Evolutionary conservation across 1,140 invertebrate species (phyloP).

Genomic region (Bombus turneri): DNA sequence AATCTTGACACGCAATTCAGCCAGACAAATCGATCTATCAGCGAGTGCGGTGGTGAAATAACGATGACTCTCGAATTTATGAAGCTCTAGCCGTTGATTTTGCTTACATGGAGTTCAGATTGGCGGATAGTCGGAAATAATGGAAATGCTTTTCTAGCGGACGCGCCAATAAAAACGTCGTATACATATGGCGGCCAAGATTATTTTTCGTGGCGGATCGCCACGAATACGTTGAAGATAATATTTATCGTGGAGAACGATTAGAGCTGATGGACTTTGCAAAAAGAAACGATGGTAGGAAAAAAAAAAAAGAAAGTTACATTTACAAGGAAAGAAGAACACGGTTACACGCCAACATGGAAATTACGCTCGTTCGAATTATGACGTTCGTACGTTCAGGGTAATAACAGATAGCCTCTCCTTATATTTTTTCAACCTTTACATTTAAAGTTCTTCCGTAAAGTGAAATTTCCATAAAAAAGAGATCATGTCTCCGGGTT

Average conservation of each 20-base stretch:
- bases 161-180: no score
- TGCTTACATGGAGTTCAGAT: not conserved
- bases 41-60: not conserved
- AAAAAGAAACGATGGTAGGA: no score
- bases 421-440: conserved; percentile 19
- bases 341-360: not conserved
- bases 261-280: not conserved
- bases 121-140: not conserved
- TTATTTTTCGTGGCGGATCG: not conserved
- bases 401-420: not conserved
- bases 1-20: conserved; percentile 1
- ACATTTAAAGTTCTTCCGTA: not conserved
- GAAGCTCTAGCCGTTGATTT: not conserved
- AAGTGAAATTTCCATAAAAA: conserved; percentile 20
- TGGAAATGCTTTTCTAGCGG: not conserved
- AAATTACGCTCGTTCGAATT: not conserved
- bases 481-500: not conserved
- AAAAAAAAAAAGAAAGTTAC: conserved; percentile 1
- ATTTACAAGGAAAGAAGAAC: not conserved
- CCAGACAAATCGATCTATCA: not conserved
- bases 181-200: not conserved
- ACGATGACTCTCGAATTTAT: not conserved
- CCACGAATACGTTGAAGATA: no score
- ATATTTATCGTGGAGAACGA: not conserved
- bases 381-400: not conserved